Conservation (phyloP, 92 coral and sea anemone species). For the Phymanthus crucifer region DNA sequence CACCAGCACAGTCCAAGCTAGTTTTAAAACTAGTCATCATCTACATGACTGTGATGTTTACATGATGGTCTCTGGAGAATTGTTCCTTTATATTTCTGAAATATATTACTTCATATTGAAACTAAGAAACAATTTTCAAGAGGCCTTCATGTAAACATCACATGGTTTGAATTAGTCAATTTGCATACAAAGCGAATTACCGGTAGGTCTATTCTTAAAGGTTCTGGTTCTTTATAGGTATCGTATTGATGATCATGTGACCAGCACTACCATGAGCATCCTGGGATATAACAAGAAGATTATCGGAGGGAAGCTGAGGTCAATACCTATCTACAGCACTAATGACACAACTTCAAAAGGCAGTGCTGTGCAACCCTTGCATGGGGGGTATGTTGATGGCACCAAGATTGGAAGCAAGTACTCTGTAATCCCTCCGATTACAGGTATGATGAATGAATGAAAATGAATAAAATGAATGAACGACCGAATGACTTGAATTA, state of each 20-base stretch:
- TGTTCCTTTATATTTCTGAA: too few species aligned
- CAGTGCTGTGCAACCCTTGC: constrained; percentile 32
- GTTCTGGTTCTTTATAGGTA: neutral
- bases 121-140: too few species aligned
- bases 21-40: too few species aligned
- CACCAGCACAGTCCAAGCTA: too few species aligned
- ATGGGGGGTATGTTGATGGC: constrained; percentile 18
- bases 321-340: constrained; percentile 46
- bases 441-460: constrained; percentile 16
- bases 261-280: constrained; percentile 40
- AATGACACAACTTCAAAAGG: constrained; percentile 6
- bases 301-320: constrained; percentile 66
- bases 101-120: too few species aligned
- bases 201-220: neutral
- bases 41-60: too few species aligned
- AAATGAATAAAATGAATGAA: neutral
- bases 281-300: constrained; percentile 71
- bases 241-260: neutral
- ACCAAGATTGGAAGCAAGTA: constrained; percentile 60
- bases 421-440: constrained; percentile 66
- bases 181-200: too few species aligned
- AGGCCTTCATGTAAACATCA: too few species aligned
- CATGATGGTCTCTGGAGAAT: too few species aligned
- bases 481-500: neutral
- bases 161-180: too few species aligned